phyloP scores from a whole-genome alignment of 2,113 vertebrate species.

The Bubalus kerabau region DNA sequence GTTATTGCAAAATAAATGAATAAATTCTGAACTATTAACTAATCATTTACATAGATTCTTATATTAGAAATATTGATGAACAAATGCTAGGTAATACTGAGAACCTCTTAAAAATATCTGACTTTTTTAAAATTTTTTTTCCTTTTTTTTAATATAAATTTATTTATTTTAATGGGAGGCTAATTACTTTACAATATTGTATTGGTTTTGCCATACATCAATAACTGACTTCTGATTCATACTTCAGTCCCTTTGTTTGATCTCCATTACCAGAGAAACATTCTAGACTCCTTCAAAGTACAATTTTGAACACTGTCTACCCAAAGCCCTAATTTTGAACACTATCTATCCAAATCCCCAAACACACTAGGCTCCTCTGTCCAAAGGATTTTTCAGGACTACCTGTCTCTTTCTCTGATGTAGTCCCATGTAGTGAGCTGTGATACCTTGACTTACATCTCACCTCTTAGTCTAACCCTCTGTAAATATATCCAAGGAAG shows the following conservation, averaged over 20 bases:
- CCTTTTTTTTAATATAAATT: too few relatives aligned
- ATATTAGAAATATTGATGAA: not conserved
- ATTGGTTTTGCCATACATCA: too few relatives aligned
- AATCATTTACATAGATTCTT: not conserved
- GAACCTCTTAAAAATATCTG: not conserved
- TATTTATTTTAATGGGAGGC: too few relatives aligned
- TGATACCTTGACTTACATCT: not conserved
- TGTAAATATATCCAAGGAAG: not conserved
- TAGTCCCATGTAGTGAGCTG: not conserved
- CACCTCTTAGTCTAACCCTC: not conserved
- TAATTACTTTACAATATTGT: too few relatives aligned
- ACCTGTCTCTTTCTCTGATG: not conserved
- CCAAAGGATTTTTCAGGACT: not conserved
- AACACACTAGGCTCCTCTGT: not conserved
- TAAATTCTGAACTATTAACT: not conserved
- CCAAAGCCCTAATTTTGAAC: not conserved
- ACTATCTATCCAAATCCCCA: not conserved
- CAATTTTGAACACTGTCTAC: not conserved
- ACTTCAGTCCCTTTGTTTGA: not conserved
- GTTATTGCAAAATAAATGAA: not conserved
- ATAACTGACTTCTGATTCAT: not conserved
- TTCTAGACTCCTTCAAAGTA: not conserved
- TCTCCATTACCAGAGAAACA: not conserved
- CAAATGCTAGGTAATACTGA: not conserved
- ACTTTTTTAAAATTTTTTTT: not conserved